Conservation (phyloP, 2,797 vertebrate genomes). For the Pempheris klunzingeri region DNA sequence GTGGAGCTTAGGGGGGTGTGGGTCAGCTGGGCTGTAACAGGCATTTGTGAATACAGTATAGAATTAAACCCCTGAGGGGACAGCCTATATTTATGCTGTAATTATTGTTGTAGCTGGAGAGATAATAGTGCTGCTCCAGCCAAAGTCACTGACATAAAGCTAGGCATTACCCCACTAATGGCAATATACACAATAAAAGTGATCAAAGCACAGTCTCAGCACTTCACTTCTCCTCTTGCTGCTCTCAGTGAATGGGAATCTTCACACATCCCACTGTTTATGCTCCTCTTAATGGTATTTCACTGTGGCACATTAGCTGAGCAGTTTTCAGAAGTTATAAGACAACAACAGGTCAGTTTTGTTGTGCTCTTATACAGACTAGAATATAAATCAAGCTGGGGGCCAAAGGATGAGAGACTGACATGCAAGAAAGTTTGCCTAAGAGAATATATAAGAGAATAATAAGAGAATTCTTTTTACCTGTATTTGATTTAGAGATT, state of each 20-base stretch:
- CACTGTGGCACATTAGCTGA: not conserved
- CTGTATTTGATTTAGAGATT: no score
- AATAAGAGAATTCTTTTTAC: no score
- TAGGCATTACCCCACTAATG: slow-evolving; percentile 40
- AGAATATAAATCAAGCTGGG: no score
- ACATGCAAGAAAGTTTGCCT: not conserved
- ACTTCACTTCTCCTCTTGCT: not conserved
- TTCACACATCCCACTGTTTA: not conserved
- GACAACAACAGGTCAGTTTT: not conserved
- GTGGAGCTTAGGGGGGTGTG: slow-evolving; percentile 10
- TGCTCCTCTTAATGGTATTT: not conserved
- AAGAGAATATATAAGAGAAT: no score
- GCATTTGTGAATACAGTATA: slow-evolving; percentile 36
- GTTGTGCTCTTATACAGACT: not conserved
- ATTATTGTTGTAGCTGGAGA: slow-evolving; percentile 60
- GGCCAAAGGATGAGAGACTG: not conserved
- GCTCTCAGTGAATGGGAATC: not conserved
- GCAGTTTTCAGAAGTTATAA: not conserved
- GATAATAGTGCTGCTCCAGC: slow-evolving; percentile 41
- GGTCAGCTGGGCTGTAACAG: slow-evolving; percentile 31
- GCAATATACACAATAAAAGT: not conserved
- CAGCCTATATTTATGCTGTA: slow-evolving; percentile 60
- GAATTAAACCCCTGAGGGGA: slow-evolving; percentile 17
- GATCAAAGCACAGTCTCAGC: not conserved
- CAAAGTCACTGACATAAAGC: slow-evolving; percentile 22